Evolutionary conservation across 2,888 invertebrate species (phyloP), one percentile per base, ranked within the genome.

Genomic region (Helicoverpa assulta): DNA sequence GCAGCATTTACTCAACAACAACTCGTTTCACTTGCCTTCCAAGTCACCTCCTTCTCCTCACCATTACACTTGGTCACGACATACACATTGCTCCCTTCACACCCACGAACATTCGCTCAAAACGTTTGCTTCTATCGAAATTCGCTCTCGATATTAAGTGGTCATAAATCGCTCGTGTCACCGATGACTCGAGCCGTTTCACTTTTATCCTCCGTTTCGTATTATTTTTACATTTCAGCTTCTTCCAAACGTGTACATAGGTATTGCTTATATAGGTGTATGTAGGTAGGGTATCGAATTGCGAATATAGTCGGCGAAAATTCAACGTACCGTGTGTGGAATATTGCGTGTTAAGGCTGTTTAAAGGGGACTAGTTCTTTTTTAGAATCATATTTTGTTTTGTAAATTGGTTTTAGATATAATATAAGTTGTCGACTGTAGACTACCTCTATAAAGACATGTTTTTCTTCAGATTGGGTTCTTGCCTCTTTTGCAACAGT

Each of bases 171-270:
- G 82, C 78, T 63, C 73, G 82, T 82, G 84, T 83, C 81, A 65
- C 73, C 84, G 88, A 89, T 88, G 89, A 91, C 86, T 88, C 85
- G 81, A 76, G 75, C 83, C 87, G 86, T 85, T 90, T 85, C 88
- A 89, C 88, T 90, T 89, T 84, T 83, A 85, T 84, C 87, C 83
- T 86, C 85, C 84, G 82, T 72, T 84, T 82, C 84, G 85, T 85
- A 88, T 91, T 89, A 90, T 89, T 88, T 87, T 85, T 85, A 84
- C 86, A 85, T 87, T 88, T 86, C 82, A 70, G 76, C 80, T 70
- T 76, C 71, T 80, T 67, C 52, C 56, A 61, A 66, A 73, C 70
- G 72, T 51, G 63, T 69, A 59, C 54, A 33, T 33, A 33, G 58
- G 52, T 53, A 56, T 3, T n/a, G n/a, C n/a, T n/a, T n/a, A n/a